These are phyloP conservation scores for Ridgeia piscesae DNA, from an alignment of 1,140 invertebrate species.

Conservation along the genomic window DNA sequence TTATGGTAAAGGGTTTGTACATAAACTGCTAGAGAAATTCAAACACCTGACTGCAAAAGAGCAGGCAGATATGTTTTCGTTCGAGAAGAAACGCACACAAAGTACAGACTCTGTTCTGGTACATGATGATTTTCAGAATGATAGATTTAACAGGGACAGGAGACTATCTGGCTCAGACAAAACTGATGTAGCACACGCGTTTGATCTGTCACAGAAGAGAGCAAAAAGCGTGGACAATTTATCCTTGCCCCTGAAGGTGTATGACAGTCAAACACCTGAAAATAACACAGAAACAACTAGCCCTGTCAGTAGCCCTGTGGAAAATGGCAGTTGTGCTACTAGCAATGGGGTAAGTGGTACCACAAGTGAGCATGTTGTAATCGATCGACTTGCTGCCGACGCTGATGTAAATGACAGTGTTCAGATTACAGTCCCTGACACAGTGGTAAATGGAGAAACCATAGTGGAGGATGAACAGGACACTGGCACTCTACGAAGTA, in stretches of 20 bases:
- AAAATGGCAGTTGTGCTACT: neutral
- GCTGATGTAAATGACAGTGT: slow-evolving; percentile 13
- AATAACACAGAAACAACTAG: neutral
- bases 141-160: neutral
- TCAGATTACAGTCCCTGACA: neutral
- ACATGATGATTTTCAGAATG: neutral
- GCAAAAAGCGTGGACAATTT: slow-evolving; percentile 26
- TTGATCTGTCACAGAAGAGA: slow-evolving; percentile 16
- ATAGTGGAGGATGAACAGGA: neutral
- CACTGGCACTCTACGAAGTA: neutral
- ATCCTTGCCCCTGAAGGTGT: neutral
- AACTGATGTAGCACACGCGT: neutral
- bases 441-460: neutral
- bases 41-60: slow-evolving; percentile 38
- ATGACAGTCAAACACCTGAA: slow-evolving; percentile 9
- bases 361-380: neutral
- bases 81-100: slow-evolving; percentile 36
- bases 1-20: slow-evolving; percentile 51
- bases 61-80: slow-evolving; percentile 18
- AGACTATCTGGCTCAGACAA: neutral
- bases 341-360: neutral
- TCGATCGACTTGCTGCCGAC: neutral
- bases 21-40: slow-evolving; percentile 49
- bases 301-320: neutral
- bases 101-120: slow-evolving; percentile 49